A percentile compares a stretch with the other conserved stretches of the same genome.
Conservation (phyloP, 2,113 vertebrate genomes). For the Psettodes erumei region DNA sequence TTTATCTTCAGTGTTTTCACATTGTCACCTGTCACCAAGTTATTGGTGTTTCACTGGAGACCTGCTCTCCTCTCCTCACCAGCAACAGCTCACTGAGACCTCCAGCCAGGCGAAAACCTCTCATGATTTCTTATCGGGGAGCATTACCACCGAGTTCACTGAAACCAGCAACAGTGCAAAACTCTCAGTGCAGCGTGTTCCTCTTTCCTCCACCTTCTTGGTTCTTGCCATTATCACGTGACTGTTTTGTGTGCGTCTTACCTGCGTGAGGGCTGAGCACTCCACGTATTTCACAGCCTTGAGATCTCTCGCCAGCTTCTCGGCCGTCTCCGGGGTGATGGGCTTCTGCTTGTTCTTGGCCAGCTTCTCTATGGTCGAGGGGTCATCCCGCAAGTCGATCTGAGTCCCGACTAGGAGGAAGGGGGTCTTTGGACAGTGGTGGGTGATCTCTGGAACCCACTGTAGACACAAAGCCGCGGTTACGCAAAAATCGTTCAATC, state of each 20-base stretch:
- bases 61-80: too few relatives aligned
- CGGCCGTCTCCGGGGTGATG: constrained; percentile 97
- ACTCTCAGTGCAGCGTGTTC: too few relatives aligned
- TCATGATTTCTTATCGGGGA: not conserved
- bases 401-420: constrained; percentile 99
- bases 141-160: not conserved
- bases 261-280: constrained; percentile 98
- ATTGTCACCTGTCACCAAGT: too few relatives aligned
- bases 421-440: constrained; percentile 95
- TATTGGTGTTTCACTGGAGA: too few relatives aligned
- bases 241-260: constrained; percentile 68
- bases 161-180: constrained; percentile 25
- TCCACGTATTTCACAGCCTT: constrained; percentile 99
- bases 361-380: constrained; percentile 99
- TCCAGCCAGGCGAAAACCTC: not conserved
- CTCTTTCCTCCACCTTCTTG: constrained; percentile 71
- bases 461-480: constrained; percentile 60
- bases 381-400: constrained; percentile 98
- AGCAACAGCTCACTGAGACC: not conserved
- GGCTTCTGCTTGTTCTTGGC: constrained; percentile 99
- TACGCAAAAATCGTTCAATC: not conserved
- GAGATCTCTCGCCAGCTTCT: constrained; percentile 96
- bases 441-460: constrained; percentile 95
- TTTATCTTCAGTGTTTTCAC: too few relatives aligned
- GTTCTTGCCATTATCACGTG: constrained; percentile 23